Evolutionary conservation across 2,888 invertebrate genomes (phyloP).

Genomic region (Ctenicera cuprea): DNA sequence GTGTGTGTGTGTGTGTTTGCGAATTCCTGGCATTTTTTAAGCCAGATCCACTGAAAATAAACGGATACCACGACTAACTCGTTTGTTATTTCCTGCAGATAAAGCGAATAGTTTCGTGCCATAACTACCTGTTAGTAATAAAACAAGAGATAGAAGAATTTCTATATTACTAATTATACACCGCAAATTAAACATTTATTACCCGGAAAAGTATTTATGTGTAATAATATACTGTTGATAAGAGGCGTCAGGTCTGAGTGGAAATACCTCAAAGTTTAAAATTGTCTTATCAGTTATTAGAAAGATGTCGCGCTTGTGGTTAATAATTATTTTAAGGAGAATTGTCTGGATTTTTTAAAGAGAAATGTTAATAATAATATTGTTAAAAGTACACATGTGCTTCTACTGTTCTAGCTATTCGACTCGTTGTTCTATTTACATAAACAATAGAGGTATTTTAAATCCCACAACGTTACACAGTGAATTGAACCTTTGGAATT

Average conservation of each 20-base stretch:
- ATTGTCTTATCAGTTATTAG: too few species aligned
- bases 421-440: background rate
- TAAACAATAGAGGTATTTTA: slow-evolving; percentile 6
- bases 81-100: slow-evolving; percentile 23
- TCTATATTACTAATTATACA: slow-evolving; percentile 1
- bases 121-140: slow-evolving; percentile 18
- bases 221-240: too few species aligned
- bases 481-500: background rate
- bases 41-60: slow-evolving; percentile 18
- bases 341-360: too few species aligned
- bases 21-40: slow-evolving; percentile 23
- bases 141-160: background rate
- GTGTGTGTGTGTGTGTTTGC: slow-evolving; percentile 4
- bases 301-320: too few species aligned
- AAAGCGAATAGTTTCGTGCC: slow-evolving; percentile 19
- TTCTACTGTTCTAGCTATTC: too few species aligned
- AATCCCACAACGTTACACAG: background rate
- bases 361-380: too few species aligned
- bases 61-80: slow-evolving; percentile 4
- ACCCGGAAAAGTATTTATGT: too few species aligned
- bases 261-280: too few species aligned
- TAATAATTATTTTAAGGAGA: too few species aligned
- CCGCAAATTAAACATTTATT: background rate
- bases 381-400: too few species aligned
- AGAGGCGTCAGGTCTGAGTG: too few species aligned